These are phyloP conservation scores for Semicossyphus pulcher DNA, from an alignment of 2,113 vertebrate genomes.

Conservation along the genomic window DNA sequence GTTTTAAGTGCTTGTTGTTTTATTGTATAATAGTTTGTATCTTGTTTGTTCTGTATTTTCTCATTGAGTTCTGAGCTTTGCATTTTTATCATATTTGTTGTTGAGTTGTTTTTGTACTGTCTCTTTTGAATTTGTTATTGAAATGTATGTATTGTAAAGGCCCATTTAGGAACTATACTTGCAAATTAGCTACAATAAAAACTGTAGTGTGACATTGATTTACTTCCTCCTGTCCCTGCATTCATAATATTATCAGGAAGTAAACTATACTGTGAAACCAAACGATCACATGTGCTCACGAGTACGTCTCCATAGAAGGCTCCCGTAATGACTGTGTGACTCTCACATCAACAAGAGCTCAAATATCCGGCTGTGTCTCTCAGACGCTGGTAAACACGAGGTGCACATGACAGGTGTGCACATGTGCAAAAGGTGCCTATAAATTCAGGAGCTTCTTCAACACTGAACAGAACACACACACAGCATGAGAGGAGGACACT, in stretches of 20 bases:
- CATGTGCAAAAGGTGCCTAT: slow-evolving; percentile 72
- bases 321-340: background rate
- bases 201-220: too few species aligned
- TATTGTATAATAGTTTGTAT: too few species aligned
- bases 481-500: slow-evolving; percentile 13
- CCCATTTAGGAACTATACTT: too few species aligned
- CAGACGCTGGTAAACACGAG: slow-evolving; percentile 68
- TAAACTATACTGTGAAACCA: background rate
- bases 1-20: too few species aligned
- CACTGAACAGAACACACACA: slow-evolving; percentile 14
- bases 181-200: background rate
- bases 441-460: slow-evolving; percentile 64
- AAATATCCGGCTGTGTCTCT: slow-evolving; percentile 46
- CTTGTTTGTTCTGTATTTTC: too few species aligned
- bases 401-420: slow-evolving; percentile 69
- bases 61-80: too few species aligned
- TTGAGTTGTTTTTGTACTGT: too few species aligned
- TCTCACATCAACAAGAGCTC: slow-evolving; percentile 76
- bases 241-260: background rate
- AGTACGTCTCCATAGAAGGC: background rate
- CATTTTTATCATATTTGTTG: too few species aligned
- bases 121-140: too few species aligned
- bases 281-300: background rate
- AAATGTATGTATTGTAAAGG: too few species aligned
- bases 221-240: too few species aligned